Conservation (phyloP, 2,113 vertebrate genomes). For the Melanerpes aurifrons region DNA sequence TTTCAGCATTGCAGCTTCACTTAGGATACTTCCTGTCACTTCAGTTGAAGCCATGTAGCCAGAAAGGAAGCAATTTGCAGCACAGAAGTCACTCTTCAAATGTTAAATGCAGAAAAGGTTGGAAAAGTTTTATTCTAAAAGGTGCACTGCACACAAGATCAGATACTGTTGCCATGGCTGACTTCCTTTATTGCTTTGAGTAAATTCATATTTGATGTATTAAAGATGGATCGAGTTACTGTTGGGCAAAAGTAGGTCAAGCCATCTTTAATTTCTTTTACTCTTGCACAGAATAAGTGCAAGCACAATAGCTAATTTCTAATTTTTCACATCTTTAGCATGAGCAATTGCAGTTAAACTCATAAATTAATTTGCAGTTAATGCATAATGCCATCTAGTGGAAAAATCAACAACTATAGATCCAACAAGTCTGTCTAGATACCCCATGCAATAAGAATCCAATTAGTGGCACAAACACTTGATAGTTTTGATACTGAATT, state of each 20-base stretch:
- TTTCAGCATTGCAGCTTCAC: not conserved
- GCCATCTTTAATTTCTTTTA: not conserved
- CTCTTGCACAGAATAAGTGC: not conserved
- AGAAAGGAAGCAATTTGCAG: slow-evolving; percentile 20
- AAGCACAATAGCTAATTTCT: not conserved
- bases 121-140: slow-evolving; percentile 17
- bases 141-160: not conserved
- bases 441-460: not conserved
- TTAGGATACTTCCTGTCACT: not conserved
- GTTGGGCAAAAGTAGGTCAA: slow-evolving; percentile 4
- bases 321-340: not conserved
- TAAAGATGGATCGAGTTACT: slow-evolving; percentile 28
- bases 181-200: slow-evolving; percentile 55
- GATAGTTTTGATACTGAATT: not conserved
- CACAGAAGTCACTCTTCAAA: not conserved
- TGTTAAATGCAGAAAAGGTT: not conserved
- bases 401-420: slow-evolving; percentile 23
- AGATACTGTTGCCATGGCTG: slow-evolving; percentile 43
- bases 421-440: not conserved
- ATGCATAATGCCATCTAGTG: slow-evolving; percentile 69
- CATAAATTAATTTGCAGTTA: slow-evolving; percentile 30
- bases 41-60: not conserved
- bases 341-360: not conserved
- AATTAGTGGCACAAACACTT: not conserved
- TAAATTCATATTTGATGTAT: slow-evolving; percentile 55